These are phyloP conservation scores for Siniperca undulata DNA, from an alignment of 2,797 vertebrate species.

Conservation along the genomic window DNA sequence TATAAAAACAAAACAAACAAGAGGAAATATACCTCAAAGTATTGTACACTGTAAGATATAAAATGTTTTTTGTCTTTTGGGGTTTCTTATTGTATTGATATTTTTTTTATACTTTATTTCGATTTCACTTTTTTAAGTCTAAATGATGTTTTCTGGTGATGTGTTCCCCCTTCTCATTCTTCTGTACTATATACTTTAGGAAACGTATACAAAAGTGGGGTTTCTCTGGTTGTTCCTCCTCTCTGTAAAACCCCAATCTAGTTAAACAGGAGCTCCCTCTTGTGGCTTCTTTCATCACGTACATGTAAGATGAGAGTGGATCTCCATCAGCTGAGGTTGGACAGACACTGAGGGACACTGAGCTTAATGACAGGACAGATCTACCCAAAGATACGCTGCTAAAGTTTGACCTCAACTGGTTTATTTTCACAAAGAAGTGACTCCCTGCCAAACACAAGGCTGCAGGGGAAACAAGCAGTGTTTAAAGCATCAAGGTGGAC, in stretches of 20 bases:
- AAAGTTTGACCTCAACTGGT: neutral
- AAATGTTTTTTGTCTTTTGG: neutral
- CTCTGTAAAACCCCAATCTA: neutral
- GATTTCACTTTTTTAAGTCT: neutral
- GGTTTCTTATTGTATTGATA: neutral
- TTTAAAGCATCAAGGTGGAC: neutral
- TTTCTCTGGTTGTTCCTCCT: neutral
- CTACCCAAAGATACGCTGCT: neutral
- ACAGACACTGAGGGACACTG: neutral
- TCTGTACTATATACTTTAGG: neutral
- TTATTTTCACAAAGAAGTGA: neutral
- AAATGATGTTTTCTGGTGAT: neutral
- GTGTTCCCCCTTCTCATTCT: neutral
- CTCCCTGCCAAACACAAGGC: neutral
- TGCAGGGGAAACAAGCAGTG: neutral
- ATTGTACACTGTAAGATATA: neutral
- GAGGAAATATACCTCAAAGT: constrained; percentile 15
- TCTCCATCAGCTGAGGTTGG: neutral
- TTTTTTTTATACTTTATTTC: neutral
- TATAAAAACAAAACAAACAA: neutral
- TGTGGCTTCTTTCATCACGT: constrained; percentile 7
- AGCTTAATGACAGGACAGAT: neutral
- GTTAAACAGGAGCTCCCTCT: constrained; percentile 42
- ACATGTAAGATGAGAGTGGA: constrained; percentile 7
- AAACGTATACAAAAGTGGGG: neutral